Evolutionary conservation across 2,113 vertebrate species (phyloP), one percentile per base, ranked within the genome.

Genomic region (Neolamprologus sp.): DNA sequence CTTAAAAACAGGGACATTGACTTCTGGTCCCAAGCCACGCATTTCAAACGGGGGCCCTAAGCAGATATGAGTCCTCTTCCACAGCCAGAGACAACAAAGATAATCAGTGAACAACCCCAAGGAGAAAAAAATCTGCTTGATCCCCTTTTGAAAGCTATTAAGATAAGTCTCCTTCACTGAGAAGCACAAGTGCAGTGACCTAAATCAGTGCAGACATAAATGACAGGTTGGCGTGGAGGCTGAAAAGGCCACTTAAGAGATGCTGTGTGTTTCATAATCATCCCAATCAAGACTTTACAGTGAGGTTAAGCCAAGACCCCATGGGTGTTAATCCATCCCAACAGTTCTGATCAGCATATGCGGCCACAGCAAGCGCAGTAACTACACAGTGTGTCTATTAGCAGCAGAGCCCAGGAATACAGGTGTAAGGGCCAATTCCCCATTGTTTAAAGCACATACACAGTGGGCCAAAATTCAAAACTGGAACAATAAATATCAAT

Each of bases 251-350:
- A 90, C 88, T 93, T 92, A 88, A 33, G 85, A 47, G 90, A 90
- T 85, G 73, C 78, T 51, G 42, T 26, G 85, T 51, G 87, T 85
- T 82, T 85, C 37, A 82, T 93, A 93, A 94, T 93, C 94, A 90
- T 49, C 92, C 94, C 93, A 94, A 95, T 95, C 91, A 94, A 90
- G 94, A 93, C 81, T 68, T 86, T 58, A 80, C 53, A 83, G 73
- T 54, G 87, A 80, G 47, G 65, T 82, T 93, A 94, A 92, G 80
- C 86, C 81, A 85, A 81, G 85, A 51, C 78, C 53, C 65, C 78
- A 31, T 58, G 71, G 23, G 71, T 12, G 80, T 55, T 94, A 94
- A 93, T 94, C 91, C 91, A 45, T 84, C 57, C 82, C 79, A 85
- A 82, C 63, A 60, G 65, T 80, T 93, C 85, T 90, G 87, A 92